phyloP scores from a whole-genome alignment of 1,140 invertebrate species.

The Drosophila lacteicornis region DNA sequence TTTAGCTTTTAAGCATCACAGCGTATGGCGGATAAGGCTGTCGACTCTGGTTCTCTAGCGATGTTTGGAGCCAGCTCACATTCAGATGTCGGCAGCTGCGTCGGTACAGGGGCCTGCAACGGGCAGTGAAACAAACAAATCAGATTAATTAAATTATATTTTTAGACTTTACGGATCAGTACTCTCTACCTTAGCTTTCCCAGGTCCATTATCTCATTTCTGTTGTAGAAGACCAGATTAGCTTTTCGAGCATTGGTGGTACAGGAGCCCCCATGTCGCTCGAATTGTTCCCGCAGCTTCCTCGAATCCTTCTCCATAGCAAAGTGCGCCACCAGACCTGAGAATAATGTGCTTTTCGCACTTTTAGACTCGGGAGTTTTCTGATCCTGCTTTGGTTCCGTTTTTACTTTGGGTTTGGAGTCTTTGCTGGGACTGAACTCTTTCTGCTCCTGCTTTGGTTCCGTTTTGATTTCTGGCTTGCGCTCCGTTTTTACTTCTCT shows the following conservation, averaged over 20 bases:
- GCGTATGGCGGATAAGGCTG: constrained; percentile 66
- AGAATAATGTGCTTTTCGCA: constrained; percentile 41
- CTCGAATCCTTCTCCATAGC: constrained; percentile 3
- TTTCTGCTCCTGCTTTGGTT: too few relatives aligned
- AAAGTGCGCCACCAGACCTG: constrained; percentile 59
- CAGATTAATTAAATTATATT: constrained; percentile 1
- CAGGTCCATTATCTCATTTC: constrained; percentile 12
- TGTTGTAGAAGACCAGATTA: constrained; percentile 47
- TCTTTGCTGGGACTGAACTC: constrained; percentile 11
- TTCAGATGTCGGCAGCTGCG: constrained; percentile 60
- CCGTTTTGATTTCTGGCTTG: neutral
- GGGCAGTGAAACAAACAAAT: neutral
- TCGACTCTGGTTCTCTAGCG: constrained; percentile 30
- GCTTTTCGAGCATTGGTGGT: constrained; percentile 48
- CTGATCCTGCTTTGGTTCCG: constrained; percentile 1
- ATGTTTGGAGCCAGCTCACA: constrained; percentile 55
- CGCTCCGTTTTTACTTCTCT: neutral
- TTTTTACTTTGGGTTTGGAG: neutral
- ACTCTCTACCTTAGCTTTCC: constrained; percentile 41
- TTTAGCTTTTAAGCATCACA: constrained; percentile 34
- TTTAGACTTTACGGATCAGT: neutral
- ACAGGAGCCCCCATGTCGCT: constrained; percentile 48
- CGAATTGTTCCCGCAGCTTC: constrained; percentile 37
- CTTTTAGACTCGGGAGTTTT: neutral
- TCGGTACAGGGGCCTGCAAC: constrained; percentile 54